Evolutionary conservation across 2,113 vertebrate genomes (phyloP), one percentile per base, ranked within the genome.

Genomic region (Crypturellus undulatus): DNA sequence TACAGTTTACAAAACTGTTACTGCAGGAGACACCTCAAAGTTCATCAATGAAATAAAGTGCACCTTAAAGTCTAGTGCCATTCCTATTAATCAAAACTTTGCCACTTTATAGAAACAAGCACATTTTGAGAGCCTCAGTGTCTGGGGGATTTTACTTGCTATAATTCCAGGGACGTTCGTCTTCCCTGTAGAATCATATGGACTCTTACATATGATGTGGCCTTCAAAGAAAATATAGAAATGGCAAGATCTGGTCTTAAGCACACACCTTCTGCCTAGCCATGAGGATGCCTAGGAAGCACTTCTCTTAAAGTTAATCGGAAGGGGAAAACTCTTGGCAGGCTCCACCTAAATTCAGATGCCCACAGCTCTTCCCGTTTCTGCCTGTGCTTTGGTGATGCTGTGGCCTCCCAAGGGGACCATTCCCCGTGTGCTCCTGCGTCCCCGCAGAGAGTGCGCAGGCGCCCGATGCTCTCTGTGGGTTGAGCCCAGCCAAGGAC

Each of bases 1-100:
- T 86, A 88, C 73, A 86, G 77, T 93, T 94, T 93, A 90, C 85
- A 88, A 92, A 97, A 90, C 68, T 3, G 25, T 75, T 96, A 71
- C 72, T 71, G 65, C 77, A 60, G 72, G 82, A 96, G 93, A 96
- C 90, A 93, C 58, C 69, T 86, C 62, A 60, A 96, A 96, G 94
- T 86, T 97, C 90, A 92, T 88, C 95, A 95, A 62, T 60, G 85
- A 96, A 95, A 95, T 86, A 90, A 94, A 94, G 85, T 90, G 58
- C 0, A 0, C 65, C 82, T 86, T 88, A 72, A 92, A 93, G 60
- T 71, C 69, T 78, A 86, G 65, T 71, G 69, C 69, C 91, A 58
- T 30, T 93, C 32, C 72, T 88, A 91, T 92, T 68, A 52, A 95
- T 94, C 96, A 95, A 86, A 94, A 82, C 26, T 84, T 90, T 92